These are phyloP conservation scores for Meandrina meandrites DNA, from an alignment of 92 coral and sea anemone species.

Conservation along the genomic window DNA sequence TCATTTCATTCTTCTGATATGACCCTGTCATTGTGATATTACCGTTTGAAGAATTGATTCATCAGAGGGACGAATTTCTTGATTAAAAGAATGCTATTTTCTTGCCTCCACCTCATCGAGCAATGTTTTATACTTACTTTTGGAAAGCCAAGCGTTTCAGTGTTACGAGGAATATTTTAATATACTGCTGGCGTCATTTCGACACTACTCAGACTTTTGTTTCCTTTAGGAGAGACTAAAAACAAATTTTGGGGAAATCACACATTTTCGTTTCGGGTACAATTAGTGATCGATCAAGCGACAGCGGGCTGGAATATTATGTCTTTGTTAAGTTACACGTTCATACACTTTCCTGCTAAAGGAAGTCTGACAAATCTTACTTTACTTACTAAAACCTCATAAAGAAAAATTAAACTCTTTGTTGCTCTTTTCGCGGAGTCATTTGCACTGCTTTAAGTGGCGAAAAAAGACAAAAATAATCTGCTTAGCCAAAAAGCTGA, in stretches of 20 bases:
- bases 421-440: not conserved
- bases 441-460: not conserved
- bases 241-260: not conserved
- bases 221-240: not conserved
- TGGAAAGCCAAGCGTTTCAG: conserved; percentile 15
- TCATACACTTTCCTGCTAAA: not conserved
- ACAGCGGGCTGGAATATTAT: not conserved
- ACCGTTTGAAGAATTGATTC: conserved; percentile 18
- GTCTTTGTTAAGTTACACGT: not conserved
- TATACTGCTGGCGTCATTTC: not conserved
- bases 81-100: conserved; percentile 20
- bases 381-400: too few relatives aligned
- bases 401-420: not conserved
- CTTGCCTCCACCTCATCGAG: not conserved
- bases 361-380: not conserved
- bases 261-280: not conserved
- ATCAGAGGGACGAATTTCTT: not conserved
- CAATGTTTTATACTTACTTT: conserved; percentile 1
- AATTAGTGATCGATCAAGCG: not conserved
- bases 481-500: not conserved
- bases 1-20: conserved; percentile 10
- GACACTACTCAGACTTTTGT: not conserved
- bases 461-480: not conserved
- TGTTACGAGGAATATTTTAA: not conserved
- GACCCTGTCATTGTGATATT: conserved; percentile 32